phyloP scores from a whole-genome alignment of 2,797 vertebrate genomes.

The Molothrus ater region DNA sequence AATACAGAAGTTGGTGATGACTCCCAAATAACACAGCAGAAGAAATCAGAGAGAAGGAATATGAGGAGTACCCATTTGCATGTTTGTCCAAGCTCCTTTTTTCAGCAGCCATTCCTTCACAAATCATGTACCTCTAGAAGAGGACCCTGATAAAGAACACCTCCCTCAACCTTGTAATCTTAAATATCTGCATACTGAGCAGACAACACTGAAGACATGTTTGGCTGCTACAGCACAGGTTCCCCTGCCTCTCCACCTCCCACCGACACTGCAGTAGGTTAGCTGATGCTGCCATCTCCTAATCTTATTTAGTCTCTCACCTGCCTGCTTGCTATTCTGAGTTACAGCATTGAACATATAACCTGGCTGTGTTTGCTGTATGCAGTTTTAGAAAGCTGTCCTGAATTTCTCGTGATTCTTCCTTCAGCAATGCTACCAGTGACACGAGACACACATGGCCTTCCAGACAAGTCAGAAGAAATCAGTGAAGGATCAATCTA shows the following conservation, averaged over 20 bases:
- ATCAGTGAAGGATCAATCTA: not conserved
- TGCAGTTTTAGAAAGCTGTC: not conserved
- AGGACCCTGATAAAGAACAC: not conserved
- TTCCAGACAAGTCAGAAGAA: not conserved
- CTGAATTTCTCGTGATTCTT: not conserved
- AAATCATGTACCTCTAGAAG: not conserved
- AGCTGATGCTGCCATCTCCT: not conserved
- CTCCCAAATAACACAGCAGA: not conserved
- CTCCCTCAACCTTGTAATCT: not conserved
- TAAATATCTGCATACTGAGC: not conserved
- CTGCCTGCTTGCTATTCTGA: not conserved
- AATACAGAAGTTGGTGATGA: not conserved
- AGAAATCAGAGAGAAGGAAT: not conserved
- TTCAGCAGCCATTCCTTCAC: not conserved
- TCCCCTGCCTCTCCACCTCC: not conserved
- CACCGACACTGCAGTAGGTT: not conserved
- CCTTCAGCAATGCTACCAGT: not conserved
- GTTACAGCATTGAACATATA: not conserved
- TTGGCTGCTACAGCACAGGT: not conserved
- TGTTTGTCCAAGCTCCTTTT: not conserved
- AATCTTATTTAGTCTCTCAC: not conserved
- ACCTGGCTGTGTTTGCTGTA: not conserved
- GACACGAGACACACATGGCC: not conserved
- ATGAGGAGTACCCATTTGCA: rapidly evolving
- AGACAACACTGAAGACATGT: not conserved